Evolutionary conservation across 2,113 vertebrate species (phyloP).

Genomic region (Oreocharis arfaki): DNA sequence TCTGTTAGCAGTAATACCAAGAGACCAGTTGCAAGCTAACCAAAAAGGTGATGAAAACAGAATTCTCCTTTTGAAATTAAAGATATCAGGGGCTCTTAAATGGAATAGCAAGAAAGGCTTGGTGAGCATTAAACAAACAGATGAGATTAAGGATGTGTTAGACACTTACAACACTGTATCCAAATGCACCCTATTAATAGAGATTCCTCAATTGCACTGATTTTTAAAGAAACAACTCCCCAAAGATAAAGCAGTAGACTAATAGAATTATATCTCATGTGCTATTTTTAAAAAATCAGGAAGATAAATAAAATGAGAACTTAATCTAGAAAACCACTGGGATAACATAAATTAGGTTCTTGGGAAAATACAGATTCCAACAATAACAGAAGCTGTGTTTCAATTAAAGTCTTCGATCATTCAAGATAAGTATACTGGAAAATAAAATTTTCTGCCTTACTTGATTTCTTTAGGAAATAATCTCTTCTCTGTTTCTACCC

Average conservation of each 20-base stretch:
- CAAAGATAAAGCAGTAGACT: background rate
- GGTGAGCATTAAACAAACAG: constrained; percentile 28
- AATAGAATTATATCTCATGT: background rate
- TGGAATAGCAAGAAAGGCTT: background rate
- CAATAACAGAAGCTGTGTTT: background rate
- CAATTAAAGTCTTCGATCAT: background rate
- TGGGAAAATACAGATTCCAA: background rate
- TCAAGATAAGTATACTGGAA: background rate
- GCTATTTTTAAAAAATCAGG: background rate
- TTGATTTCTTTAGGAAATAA: background rate
- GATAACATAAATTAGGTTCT: background rate
- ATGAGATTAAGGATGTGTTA: constrained; percentile 2
- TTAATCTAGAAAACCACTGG: background rate
- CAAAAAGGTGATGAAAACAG: background rate
- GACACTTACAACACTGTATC: background rate
- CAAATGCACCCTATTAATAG: constrained; percentile 20
- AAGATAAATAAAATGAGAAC: background rate
- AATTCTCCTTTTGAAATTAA: background rate
- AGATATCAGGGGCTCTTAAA: background rate
- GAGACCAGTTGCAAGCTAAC: background rate
- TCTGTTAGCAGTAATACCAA: background rate
- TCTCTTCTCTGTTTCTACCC: background rate
- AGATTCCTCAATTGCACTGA: background rate
- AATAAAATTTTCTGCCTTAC: background rate
- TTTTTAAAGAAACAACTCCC: background rate